These are phyloP conservation scores for Fregetta grallaria DNA, from an alignment of 2,113 vertebrate genomes.

Conservation along the genomic window DNA sequence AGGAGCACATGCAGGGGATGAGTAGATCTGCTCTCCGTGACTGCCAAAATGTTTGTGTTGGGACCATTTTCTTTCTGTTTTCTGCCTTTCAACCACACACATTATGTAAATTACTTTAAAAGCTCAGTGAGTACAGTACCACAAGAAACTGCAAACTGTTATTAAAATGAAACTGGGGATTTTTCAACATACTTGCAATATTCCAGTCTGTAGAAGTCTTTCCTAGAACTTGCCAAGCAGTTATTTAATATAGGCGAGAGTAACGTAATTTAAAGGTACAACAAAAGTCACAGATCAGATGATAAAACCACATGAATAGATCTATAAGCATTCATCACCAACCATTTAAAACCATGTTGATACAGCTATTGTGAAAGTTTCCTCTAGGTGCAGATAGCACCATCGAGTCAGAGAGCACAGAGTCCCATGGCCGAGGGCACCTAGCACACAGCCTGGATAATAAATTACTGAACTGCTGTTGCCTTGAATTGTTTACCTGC, in stretches of 20 bases:
- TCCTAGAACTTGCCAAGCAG: not conserved
- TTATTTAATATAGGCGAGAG: not conserved
- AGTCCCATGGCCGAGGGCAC: not conserved
- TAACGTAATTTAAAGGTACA: not conserved
- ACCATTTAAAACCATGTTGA: not conserved
- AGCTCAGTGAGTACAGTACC: not conserved
- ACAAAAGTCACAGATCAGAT: not conserved
- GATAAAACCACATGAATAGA: not conserved
- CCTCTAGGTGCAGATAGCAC: not conserved
- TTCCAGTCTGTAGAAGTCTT: not conserved
- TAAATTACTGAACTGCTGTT: constrained; percentile 5
- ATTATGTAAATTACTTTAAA: not conserved
- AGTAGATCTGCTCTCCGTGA: not conserved
- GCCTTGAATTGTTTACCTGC: not conserved
- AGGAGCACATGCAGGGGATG: fast-evolving
- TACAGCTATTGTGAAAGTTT: not conserved
- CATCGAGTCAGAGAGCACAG: not conserved
- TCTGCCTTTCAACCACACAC: not conserved
- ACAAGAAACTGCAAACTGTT: not conserved
- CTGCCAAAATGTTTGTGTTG: not conserved
- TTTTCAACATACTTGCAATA: not conserved
- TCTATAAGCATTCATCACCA: not conserved
- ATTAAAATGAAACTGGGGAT: not conserved
- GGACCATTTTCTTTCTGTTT: not conserved
- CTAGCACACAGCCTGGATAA: not conserved